These are phyloP conservation scores for Pterocles orientalis DNA, from an alignment of 2,113 vertebrate genomes.

Conservation along the genomic window DNA sequence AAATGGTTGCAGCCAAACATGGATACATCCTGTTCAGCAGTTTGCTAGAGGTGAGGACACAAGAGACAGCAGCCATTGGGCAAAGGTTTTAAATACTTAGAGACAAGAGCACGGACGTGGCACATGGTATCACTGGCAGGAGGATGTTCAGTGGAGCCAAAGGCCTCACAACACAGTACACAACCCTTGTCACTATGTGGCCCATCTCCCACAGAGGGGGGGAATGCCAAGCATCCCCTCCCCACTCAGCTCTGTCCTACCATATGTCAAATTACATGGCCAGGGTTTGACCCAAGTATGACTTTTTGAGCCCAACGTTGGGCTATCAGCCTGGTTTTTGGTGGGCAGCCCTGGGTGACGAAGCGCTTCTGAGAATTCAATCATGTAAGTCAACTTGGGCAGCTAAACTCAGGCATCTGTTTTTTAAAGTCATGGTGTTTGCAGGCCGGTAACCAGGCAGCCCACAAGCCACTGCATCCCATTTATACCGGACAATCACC, in stretches of 20 bases:
- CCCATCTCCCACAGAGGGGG: not conserved
- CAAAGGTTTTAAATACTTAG: not conserved
- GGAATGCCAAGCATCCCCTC: not conserved
- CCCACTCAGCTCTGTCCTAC: not conserved
- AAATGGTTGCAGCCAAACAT: constrained; percentile 75
- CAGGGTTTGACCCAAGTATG: not conserved
- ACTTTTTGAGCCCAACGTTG: not conserved
- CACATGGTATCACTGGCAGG: not conserved
- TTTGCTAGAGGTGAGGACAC: constrained; percentile 83
- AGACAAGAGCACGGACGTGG: not conserved
- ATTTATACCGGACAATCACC: not conserved
- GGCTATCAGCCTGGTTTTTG: not conserved
- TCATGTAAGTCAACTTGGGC: not conserved
- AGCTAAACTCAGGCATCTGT: not conserved
- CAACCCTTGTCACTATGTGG: not conserved
- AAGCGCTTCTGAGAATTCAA: not conserved
- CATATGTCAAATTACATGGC: accelerated
- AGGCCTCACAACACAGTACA: not conserved
- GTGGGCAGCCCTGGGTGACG: not conserved
- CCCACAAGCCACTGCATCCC: not conserved
- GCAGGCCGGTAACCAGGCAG: not conserved
- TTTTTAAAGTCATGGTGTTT: not conserved
- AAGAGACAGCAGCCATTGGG: not conserved
- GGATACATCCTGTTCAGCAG: constrained; percentile 84
- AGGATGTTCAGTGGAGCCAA: not conserved